Base-by-base conservation (phyloP, 2,888 invertebrate genomes). In the Ditula angustiorana region DNA sequence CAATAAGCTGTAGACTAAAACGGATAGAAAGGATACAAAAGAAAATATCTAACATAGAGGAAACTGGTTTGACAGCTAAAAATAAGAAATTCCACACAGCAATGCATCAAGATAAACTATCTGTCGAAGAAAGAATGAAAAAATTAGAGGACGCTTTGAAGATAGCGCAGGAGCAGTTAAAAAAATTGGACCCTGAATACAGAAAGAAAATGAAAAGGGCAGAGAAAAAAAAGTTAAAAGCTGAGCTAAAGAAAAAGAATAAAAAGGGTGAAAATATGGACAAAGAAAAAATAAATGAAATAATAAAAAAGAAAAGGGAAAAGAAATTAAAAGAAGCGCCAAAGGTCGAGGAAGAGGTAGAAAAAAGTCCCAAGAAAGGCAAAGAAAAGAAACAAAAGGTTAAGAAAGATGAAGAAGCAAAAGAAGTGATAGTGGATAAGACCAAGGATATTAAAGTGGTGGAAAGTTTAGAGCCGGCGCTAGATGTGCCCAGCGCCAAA, bases 71-170 rank as follows among this genome's bases (percentile, higher is more conserved):
- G 0, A 77, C 73, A 8, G 69, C 81, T 0, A 77, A 75, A 46
- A 92, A 88, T 28, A 90, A 92, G 59, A 81, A 82, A 53, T 84
- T 72, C 52, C 90, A 90, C 67, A 86, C 87, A 2, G 86, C 89
- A 0, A 87, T 92, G 88, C 85, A 87, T 10, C 68, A 73, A 2
- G 89, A 91, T 37, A 88, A 83, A 72, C 33, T 85, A 3, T 61
- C 81, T 0, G 67, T 85, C 10, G 69, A 88, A 68, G 79, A 87
- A 37, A 70, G 86, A 28, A 68, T 82, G 0, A 69, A 77, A 5
- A 84, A 82, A 49, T 55, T 92, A n/a, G 44, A 75, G 13, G 80
- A 84, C 58, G 81, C 80, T 0, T 73, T 87, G 23, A 66, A 71
- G 16, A 55, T 66, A 10, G 84, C 77, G 2, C 81, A 86, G 62